A percentile compares a stretch with the other conserved stretches of the same genome.
Evolutionary conservation across 2,113 vertebrate species (phyloP).

Genomic region (Rafetus swinhoei): DNA sequence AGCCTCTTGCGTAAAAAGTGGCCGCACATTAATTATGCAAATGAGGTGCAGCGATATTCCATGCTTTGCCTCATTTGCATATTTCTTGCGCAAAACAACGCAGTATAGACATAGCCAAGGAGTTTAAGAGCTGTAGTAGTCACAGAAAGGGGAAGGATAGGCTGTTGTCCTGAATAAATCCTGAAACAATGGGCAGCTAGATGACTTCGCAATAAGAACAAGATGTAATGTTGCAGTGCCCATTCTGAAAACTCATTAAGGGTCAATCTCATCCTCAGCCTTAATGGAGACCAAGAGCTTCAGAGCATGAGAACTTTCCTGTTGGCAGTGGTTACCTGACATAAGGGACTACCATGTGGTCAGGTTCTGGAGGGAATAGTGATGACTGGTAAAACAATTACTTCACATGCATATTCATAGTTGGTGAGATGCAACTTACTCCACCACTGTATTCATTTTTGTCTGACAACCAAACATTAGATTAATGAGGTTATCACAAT

Average conservation of each 20-base stretch:
- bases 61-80: too few relatives aligned
- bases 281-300: background rate
- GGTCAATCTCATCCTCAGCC: background rate
- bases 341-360: too few relatives aligned
- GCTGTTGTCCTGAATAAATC: background rate
- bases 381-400: background rate
- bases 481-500: too few relatives aligned
- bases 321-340: background rate
- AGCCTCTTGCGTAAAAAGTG: too few relatives aligned
- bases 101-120: too few relatives aligned
- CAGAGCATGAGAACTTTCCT: background rate
- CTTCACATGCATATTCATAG: background rate
- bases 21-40: too few relatives aligned
- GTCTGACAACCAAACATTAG: too few relatives aligned
- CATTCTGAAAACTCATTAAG: background rate
- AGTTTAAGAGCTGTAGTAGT: background rate
- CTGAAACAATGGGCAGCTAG: background rate
- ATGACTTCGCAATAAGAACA: background rate
- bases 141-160: background rate
- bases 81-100: too few relatives aligned
- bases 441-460: background rate
- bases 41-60: too few relatives aligned
- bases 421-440: background rate
- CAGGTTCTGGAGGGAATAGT: accelerated
- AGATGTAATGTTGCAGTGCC: background rate